phyloP scores from a whole-genome alignment of 2,888 invertebrate species.

The Encarsia formosa region DNA sequence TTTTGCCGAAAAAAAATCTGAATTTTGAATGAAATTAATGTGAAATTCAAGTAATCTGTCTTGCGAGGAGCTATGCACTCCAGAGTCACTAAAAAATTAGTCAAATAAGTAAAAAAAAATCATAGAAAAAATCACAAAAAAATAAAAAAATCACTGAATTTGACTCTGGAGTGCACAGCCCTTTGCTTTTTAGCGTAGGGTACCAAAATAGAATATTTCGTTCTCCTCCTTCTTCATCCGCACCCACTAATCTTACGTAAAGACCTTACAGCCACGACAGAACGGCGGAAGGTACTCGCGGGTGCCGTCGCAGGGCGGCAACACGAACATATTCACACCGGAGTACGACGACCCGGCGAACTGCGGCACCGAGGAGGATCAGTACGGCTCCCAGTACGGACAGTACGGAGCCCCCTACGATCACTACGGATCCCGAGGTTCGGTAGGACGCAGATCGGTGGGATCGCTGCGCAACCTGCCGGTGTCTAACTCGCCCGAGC shows the following conservation, averaged over 20 bases:
- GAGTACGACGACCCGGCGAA: slow-evolving; percentile 93
- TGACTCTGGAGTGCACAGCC: too few species aligned
- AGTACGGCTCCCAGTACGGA: slow-evolving; percentile 82
- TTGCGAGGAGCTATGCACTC: too few species aligned
- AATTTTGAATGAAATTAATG: too few species aligned
- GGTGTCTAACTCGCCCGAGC: slow-evolving; percentile 59
- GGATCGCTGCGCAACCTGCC: slow-evolving; percentile 60
- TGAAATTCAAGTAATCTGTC: too few species aligned
- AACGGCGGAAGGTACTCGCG: slow-evolving; percentile 73
- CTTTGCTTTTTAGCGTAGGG: too few species aligned
- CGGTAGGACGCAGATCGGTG: slow-evolving; percentile 64
- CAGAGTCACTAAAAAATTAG: too few species aligned
- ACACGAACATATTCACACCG: slow-evolving; percentile 59
- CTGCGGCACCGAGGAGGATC: slow-evolving; percentile 87
- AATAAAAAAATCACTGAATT: too few species aligned
- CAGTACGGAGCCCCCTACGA: slow-evolving; percentile 82
- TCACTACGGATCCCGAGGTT: slow-evolving; percentile 83
- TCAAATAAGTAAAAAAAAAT: too few species aligned
- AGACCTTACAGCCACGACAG: slow-evolving; percentile 57
- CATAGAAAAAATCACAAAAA: too few species aligned
- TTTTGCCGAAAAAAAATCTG: too few species aligned
- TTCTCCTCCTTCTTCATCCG: not conserved
- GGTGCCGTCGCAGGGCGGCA: slow-evolving; percentile 66
- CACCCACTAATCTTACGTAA: not conserved
- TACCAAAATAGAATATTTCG: too few species aligned